Percentiles rank a stretch among this genome's conserved stretches.
Evolutionary conservation across 2,113 vertebrate genomes (phyloP).

Genomic region (Lophura nycthemera): DNA sequence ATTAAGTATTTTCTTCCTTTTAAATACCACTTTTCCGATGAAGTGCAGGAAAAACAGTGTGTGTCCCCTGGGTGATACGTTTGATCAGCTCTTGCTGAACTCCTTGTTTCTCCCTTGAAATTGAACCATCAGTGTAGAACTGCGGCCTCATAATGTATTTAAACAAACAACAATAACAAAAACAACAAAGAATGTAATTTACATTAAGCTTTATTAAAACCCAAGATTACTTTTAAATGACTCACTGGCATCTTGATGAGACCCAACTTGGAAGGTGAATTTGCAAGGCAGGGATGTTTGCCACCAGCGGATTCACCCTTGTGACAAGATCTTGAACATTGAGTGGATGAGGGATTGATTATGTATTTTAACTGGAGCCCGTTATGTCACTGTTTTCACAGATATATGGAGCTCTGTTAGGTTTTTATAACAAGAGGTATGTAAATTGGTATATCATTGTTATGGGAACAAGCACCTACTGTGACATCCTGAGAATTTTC

Average conservation of each 20-base stretch:
- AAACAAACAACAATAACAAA: background rate
- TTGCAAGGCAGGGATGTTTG: background rate
- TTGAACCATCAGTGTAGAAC: background rate
- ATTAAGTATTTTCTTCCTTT: background rate
- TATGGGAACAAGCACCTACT: background rate
- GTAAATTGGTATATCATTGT: background rate
- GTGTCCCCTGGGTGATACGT: background rate
- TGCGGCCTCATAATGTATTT: fast-evolving
- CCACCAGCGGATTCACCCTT: fast-evolving
- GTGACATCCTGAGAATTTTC: background rate
- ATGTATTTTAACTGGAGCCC: background rate
- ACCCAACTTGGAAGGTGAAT: background rate
- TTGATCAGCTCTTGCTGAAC: conserved; percentile 19
- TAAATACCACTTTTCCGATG: background rate
- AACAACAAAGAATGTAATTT: background rate
- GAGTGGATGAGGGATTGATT: background rate
- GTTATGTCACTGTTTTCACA: background rate
- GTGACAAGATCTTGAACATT: background rate
- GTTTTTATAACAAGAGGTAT: background rate
- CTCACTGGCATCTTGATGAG: background rate
- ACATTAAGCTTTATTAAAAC: background rate
- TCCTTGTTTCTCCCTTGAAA: background rate
- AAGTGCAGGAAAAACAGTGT: background rate
- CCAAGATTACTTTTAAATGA: background rate
- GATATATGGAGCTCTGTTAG: background rate